Conservation (phyloP, 2,797 vertebrate species). For the Paramormyrops hopkinsi region DNA sequence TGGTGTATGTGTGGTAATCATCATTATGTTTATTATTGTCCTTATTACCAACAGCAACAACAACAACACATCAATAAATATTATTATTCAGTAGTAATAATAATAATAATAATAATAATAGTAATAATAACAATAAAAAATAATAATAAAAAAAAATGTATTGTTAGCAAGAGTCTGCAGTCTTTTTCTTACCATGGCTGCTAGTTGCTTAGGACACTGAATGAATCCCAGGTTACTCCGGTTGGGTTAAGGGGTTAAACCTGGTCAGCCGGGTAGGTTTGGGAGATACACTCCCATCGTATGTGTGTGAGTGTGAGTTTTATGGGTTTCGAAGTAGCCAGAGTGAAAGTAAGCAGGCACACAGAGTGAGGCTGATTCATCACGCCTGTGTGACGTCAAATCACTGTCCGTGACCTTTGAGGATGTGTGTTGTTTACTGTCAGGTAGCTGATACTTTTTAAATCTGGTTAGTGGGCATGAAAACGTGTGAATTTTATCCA, state of each 20-base stretch:
- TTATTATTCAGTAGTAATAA: not conserved
- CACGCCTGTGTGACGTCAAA: not conserved
- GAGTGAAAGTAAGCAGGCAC: not conserved
- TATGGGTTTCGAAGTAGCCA: not conserved
- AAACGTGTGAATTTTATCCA: not conserved
- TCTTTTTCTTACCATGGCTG: not conserved
- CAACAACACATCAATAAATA: not conserved
- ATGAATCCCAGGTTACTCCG: not conserved
- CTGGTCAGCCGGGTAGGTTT: not conserved
- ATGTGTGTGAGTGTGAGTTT: not conserved
- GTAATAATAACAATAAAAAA: not conserved
- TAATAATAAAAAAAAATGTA: not conserved
- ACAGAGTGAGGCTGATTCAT: not conserved
- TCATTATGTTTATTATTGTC: not conserved
- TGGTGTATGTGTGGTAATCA: not conserved
- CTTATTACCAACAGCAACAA: not conserved
- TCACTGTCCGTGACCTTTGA: not conserved
- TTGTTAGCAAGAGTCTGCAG: not conserved
- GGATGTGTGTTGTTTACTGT: not conserved
- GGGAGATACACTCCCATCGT: not conserved
- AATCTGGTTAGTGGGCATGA: not conserved
- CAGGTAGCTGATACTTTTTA: not conserved
- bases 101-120: not conserved
- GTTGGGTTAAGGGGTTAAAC: not conserved
- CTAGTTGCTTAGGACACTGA: not conserved